phyloP scores from a whole-genome alignment of 1,140 invertebrate species.

The Charaxes varanes region DNA sequence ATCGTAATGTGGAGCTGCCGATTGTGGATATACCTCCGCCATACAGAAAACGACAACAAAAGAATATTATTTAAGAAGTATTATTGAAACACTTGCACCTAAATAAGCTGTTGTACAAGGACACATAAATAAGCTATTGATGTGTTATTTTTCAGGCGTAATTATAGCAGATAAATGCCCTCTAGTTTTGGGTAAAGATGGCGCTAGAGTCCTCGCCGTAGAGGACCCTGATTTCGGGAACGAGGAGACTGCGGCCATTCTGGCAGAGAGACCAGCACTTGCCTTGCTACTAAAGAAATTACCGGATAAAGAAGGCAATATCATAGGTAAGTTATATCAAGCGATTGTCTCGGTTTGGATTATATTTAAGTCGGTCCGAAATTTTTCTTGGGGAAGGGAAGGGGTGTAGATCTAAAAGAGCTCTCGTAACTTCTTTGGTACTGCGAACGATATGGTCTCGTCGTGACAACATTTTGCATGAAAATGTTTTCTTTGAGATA shows the following conservation, averaged over 20 bases:
- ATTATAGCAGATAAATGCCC: conserved; percentile 58
- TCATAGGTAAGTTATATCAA: conserved; percentile 36
- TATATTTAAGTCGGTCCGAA: too few relatives aligned
- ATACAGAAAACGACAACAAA: too few relatives aligned
- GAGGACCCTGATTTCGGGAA: conserved; percentile 43
- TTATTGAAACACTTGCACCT: too few relatives aligned
- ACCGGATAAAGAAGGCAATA: conserved; percentile 53
- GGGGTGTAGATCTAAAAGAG: too few relatives aligned
- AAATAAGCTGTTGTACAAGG: background rate
- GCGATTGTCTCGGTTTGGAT: too few relatives aligned
- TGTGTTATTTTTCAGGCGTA: conserved; percentile 34
- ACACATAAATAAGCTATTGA: background rate
- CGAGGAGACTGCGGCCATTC: conserved; percentile 25
- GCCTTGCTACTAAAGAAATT: conserved; percentile 51
- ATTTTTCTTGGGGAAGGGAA: too few relatives aligned
- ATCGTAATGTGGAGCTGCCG: too few relatives aligned
- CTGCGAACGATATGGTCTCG: too few relatives aligned
- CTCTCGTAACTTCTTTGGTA: too few relatives aligned
- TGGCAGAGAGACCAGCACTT: conserved; percentile 48
- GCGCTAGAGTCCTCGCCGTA: conserved; percentile 32
- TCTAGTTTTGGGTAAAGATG: conserved; percentile 42
- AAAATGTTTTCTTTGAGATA: too few relatives aligned
- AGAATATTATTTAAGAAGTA: background rate
- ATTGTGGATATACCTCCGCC: too few relatives aligned
- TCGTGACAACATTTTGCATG: too few relatives aligned